phyloP scores from a whole-genome alignment of 1,140 invertebrate species.

The Bombus picipes region DNA sequence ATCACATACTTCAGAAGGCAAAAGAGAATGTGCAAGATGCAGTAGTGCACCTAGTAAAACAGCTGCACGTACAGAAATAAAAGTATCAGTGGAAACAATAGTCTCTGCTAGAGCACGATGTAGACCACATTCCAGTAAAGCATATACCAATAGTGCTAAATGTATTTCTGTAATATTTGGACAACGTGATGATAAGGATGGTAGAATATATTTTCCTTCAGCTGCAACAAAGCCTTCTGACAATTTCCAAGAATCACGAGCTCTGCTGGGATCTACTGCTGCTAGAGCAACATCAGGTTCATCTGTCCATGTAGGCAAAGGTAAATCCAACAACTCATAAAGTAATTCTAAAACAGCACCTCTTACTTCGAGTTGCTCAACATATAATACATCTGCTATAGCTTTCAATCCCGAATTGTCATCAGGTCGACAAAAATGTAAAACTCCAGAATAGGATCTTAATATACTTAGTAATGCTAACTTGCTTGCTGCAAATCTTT shows the following conservation, averaged over 20 bases:
- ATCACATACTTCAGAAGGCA: conserved; percentile 93
- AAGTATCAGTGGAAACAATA: conserved; percentile 93
- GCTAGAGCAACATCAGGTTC: conserved; percentile 93
- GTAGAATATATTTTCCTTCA: conserved; percentile 92
- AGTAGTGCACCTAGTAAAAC: conserved; percentile 94
- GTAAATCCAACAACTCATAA: conserved; percentile 93
- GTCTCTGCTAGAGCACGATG: conserved; percentile 95
- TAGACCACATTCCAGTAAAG: conserved; percentile 93
- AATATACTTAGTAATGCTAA: conserved; percentile 92
- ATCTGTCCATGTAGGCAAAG: conserved; percentile 94
- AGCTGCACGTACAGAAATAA: conserved; percentile 94
- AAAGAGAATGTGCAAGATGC: conserved; percentile 91
- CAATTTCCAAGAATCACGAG: conserved; percentile 92
- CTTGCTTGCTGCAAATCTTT: conserved; percentile 91
- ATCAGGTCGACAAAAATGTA: conserved; percentile 92
- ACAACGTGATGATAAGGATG: conserved; percentile 90
- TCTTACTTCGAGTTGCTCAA: conserved; percentile 93
- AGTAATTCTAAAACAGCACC: conserved; percentile 95
- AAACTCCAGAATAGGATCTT: conserved; percentile 94
- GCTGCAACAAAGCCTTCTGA: conserved; percentile 96
- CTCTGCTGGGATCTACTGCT: conserved; percentile 91
- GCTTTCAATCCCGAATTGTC: conserved; percentile 89
- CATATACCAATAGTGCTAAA: conserved; percentile 93
- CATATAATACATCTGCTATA: conserved; percentile 93
- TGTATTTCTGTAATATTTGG: conserved; percentile 96